Conservation (phyloP, 2,113 vertebrate genomes). For the Bolborhynchus lineola region DNA sequence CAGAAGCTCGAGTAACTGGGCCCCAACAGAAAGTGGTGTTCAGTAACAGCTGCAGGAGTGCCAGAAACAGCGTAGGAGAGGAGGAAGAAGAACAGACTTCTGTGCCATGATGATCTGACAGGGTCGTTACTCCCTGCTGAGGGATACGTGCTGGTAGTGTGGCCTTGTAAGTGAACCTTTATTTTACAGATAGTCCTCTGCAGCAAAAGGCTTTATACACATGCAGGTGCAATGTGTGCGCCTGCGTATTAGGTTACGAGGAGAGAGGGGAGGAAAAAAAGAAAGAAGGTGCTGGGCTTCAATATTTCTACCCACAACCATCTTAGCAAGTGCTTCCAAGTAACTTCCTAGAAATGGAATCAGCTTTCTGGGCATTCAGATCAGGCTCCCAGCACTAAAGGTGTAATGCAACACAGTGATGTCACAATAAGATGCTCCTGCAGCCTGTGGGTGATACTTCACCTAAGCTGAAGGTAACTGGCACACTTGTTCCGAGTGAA, state of each 20-base stretch:
- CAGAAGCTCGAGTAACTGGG: not conserved
- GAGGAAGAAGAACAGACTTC: not conserved
- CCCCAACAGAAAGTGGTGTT: not conserved
- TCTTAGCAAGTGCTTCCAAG: not conserved
- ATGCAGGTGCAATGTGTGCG: fast-evolving
- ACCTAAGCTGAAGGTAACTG: not conserved
- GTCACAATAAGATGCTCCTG: not conserved
- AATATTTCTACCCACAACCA: not conserved
- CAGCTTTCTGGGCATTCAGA: not conserved
- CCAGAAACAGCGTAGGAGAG: not conserved
- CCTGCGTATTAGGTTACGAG: not conserved
- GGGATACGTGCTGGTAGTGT: not conserved
- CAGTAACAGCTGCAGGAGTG: fast-evolving
- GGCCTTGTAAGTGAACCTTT: not conserved
- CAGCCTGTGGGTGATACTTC: not conserved
- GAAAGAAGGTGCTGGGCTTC: not conserved
- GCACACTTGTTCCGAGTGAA: not conserved
- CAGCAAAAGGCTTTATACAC: no score
- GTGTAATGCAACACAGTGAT: no score
- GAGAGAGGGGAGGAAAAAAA: not conserved
- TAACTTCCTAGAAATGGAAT: not conserved
- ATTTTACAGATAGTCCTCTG: not conserved
- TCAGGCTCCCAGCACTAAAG: not conserved
- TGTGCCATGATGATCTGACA: not conserved
- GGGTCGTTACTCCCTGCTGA: not conserved